Evolutionary conservation across 2,888 invertebrate genomes (phyloP).

Genomic region (Caenorhabditis virilis): DNA sequence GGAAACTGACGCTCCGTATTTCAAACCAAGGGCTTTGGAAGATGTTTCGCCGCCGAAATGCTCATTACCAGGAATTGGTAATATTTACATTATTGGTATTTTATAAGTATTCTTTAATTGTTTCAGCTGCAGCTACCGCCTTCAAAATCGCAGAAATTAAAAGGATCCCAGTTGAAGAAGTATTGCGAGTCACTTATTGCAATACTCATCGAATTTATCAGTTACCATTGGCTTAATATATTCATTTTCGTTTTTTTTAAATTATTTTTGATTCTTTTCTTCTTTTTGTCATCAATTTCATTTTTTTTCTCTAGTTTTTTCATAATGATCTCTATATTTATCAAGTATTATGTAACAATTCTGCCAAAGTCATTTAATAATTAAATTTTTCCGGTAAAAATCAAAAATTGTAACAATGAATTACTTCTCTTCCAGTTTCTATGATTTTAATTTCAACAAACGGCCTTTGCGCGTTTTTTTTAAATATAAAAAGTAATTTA

Average conservation of each 20-base stretch:
- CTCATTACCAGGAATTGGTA: conserved; percentile 33
- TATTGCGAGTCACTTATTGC: conserved; percentile 21
- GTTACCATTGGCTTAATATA: neutral
- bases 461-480: too few relatives aligned
- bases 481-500: neutral
- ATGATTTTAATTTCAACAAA: neutral
- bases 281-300: too few relatives aligned
- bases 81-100: neutral
- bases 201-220: conserved; percentile 26
- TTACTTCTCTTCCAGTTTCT: neutral
- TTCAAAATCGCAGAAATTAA: conserved; percentile 19
- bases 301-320: too few relatives aligned
- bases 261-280: too few relatives aligned
- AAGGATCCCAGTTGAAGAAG: conserved; percentile 16
- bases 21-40: conserved; percentile 67
- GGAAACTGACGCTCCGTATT: conserved; percentile 73
- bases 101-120: neutral
- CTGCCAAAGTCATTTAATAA: too few relatives aligned
- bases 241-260: conserved; percentile 8
- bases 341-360: too few relatives aligned
- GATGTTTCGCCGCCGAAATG: conserved; percentile 7
- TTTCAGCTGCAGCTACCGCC: conserved; percentile 31
- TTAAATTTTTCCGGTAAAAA: too few relatives aligned
- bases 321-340: too few relatives aligned
- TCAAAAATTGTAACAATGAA: too few relatives aligned